Evolutionary conservation across 2,888 invertebrate species (phyloP).

Genomic region (Scaptomyza polygonia): DNA sequence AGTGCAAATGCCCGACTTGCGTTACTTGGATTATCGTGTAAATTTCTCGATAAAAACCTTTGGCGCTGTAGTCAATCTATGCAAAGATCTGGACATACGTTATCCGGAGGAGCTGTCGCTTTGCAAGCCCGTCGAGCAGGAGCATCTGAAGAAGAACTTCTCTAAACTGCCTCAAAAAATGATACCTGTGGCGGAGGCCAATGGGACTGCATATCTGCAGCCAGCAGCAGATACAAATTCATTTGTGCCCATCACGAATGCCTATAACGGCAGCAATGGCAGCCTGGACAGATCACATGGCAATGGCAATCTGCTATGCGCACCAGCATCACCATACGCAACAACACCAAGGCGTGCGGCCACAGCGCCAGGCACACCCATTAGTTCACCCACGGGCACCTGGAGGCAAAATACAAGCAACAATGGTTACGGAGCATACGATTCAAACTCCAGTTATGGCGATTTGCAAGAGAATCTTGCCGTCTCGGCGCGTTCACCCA

Average conservation of each 20-base stretch:
- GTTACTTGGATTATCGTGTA: slow-evolving; percentile 94
- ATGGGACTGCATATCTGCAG: slow-evolving; percentile 82
- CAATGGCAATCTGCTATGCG: slow-evolving; percentile 85
- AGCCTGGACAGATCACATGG: slow-evolving; percentile 86
- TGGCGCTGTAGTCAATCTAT: slow-evolving; percentile 94
- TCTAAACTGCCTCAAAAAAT: slow-evolving; percentile 87
- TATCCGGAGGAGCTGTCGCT: slow-evolving; percentile 98
- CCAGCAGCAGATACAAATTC: slow-evolving; percentile 92
- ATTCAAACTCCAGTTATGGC: slow-evolving; percentile 83
- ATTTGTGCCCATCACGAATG: slow-evolving; percentile 90
- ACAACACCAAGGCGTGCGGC: slow-evolving; percentile 84
- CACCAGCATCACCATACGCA: slow-evolving; percentile 85
- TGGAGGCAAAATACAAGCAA: slow-evolving; percentile 79
- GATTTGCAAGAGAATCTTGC: slow-evolving; percentile 88
- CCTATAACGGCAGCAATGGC: slow-evolving; percentile 89
- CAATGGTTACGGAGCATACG: slow-evolving; percentile 83
- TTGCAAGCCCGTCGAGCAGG: slow-evolving; percentile 92
- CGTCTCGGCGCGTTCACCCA: slow-evolving; percentile 92
- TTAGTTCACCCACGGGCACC: slow-evolving; percentile 89
- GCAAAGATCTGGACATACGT: slow-evolving; percentile 95
- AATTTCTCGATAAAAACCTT: slow-evolving; percentile 81
- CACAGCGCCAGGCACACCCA: slow-evolving; percentile 85
- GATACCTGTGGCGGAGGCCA: slow-evolving; percentile 79
- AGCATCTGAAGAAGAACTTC: slow-evolving; percentile 93
- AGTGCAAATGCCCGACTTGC: slow-evolving; percentile 96